Evolutionary conservation across 2,113 vertebrate genomes (phyloP).

Genomic region (Lepus timidus): DNA sequence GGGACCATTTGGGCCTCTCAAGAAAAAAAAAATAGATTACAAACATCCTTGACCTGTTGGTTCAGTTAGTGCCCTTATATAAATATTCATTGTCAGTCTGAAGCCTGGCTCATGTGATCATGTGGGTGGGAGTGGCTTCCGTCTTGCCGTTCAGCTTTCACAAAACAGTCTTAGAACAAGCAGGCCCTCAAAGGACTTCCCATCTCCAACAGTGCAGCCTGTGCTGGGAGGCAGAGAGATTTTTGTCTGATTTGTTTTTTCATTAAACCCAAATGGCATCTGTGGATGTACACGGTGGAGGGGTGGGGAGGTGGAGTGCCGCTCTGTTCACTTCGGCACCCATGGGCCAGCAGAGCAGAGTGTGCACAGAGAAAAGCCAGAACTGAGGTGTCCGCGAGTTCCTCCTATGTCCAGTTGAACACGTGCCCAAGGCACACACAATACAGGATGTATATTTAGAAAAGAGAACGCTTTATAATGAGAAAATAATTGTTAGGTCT

Average conservation of each 20-base stretch:
- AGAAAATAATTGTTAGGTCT: slow-evolving; percentile 40
- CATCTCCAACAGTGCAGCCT: neutral
- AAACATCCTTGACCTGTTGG: neutral
- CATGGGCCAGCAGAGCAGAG: neutral
- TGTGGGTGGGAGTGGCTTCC: neutral
- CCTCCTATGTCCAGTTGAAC: neutral
- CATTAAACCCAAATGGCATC: neutral
- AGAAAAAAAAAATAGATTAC: neutral
- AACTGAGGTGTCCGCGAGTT: rapidly evolving
- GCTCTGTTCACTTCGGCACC: neutral
- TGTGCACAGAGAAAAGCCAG: neutral
- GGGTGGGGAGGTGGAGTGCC: neutral
- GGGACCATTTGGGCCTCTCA: neutral
- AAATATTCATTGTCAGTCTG: neutral
- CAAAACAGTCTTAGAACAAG: neutral
- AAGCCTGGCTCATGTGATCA: neutral
- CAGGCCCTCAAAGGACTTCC: neutral
- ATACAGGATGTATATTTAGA: neutral
- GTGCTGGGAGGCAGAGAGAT: neutral
- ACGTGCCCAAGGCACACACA: neutral
- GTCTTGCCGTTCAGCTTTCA: neutral
- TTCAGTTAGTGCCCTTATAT: neutral
- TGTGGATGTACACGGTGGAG: neutral
- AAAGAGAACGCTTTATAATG: slow-evolving; percentile 44
- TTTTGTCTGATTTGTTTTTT: neutral